phyloP scores from a whole-genome alignment of 2,113 vertebrate species.

The Mohoua ochrocephala region DNA sequence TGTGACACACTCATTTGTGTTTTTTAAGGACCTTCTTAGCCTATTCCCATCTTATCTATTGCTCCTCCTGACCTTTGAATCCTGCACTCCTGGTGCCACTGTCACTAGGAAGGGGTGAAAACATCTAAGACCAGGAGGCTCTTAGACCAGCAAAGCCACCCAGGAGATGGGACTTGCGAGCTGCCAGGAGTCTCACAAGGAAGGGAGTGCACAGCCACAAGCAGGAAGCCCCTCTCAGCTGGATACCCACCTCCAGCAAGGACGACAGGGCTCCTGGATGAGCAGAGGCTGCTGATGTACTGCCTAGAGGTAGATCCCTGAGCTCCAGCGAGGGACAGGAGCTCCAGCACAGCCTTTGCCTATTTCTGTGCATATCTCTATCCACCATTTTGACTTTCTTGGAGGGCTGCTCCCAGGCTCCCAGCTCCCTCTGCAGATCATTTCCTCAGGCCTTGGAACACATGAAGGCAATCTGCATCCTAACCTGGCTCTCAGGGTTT shows the following conservation, averaged over 20 bases:
- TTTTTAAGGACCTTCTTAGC: neutral
- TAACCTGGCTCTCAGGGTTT: neutral
- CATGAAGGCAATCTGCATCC: neutral
- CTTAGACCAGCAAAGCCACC: neutral
- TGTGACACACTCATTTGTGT: neutral
- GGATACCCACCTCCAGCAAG: neutral
- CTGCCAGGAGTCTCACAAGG: neutral
- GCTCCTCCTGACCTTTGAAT: neutral
- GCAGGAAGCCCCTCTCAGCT: neutral
- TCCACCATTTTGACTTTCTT: neutral
- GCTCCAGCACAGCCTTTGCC: neutral
- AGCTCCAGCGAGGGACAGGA: neutral
- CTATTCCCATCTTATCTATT: neutral
- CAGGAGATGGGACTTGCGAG: neutral
- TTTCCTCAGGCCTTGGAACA: neutral
- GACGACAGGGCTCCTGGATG: neutral
- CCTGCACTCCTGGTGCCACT: neutral
- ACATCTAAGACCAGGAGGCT: neutral
- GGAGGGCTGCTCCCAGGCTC: neutral
- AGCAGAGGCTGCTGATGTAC: neutral
- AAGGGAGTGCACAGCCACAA: neutral
- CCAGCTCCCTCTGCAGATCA: neutral
- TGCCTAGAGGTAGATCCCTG: rapidly evolving
- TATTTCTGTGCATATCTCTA: neutral
- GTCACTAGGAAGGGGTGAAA: neutral